These are phyloP conservation scores for Lates calcarifer DNA, from an alignment of 2,113 vertebrate species.

Conservation along the genomic window DNA sequence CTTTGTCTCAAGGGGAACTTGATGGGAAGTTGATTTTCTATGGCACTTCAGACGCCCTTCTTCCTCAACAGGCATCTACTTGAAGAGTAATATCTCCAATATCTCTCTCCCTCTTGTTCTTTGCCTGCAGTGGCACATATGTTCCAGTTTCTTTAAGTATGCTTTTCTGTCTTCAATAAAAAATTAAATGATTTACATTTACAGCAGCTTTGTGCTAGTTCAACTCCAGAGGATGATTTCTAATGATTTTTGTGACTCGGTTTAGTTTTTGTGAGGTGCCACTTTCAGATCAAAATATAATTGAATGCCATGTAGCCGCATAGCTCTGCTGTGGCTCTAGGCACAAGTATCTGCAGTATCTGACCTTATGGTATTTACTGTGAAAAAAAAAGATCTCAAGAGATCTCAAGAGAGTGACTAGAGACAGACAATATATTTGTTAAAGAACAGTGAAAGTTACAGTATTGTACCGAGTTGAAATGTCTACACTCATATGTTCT, in stretches of 20 bases:
- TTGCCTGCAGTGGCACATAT: background rate
- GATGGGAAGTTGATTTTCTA: slow-evolving; percentile 42
- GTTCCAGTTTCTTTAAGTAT: background rate
- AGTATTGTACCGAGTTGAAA: too few species aligned
- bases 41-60: slow-evolving; percentile 26
- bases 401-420: background rate
- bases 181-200: slow-evolving; percentile 2
- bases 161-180: slow-evolving; percentile 17
- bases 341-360: background rate
- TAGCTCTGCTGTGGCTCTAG: background rate
- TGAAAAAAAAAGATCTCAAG: background rate
- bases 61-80: slow-evolving; percentile 37
- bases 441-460: background rate
- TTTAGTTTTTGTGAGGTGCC: background rate
- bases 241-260: background rate
- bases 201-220: background rate
- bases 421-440: too few species aligned
- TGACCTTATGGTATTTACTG: background rate
- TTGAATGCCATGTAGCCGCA: background rate
- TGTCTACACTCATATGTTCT: too few species aligned
- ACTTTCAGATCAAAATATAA: background rate
- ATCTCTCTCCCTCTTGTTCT: background rate
- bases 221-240: background rate
- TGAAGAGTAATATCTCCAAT: slow-evolving; percentile 53
- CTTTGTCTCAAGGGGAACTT: slow-evolving; percentile 31